Evolutionary conservation across 2,888 invertebrate species (phyloP), one percentile per base, ranked within the genome.

Genomic region (Cephus rjabovi): DNA sequence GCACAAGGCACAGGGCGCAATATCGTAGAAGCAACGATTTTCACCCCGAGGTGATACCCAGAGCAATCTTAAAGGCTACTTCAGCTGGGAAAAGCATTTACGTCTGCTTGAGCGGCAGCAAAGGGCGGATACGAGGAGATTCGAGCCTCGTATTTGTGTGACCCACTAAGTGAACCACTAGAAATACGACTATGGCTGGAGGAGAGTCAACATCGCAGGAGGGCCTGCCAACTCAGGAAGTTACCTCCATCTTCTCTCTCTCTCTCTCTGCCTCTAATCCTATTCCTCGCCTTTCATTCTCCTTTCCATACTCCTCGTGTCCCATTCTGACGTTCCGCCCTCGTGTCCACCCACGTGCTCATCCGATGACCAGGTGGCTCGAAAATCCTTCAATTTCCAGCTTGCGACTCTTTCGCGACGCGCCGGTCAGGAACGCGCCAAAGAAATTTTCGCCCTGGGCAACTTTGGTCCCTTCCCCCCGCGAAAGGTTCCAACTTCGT

Each of bases 21-120:
- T 85, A 87, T 83, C 81, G 83, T 80, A 81, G 75, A 75, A 77
- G 81, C 81, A 81, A 83, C 84, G 85, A 87, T 86, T 85, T 81
- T 79, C 77, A 78, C 79, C 79, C 73, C 73, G 79, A 75, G 78
- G 34, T 77, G 79, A 82, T 82, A 84, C 82, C 79, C 80, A 81
- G 81, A 83, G 83, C 83, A 83, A 82, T 83, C 83, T 85, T 80
- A 82, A 84, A 85, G 81, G 81, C 82, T 82, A 81, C 75, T 77
- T 81, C 79, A 78, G 77, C 81, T 82, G 83, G 80, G 77, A 81
- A 78, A 80, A 81, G 81, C 69, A 75, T 84, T 73, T 75, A 71
- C 71, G 79, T 80, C 75, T 83, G 79, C 82, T 85, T 79, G 80
- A 81, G 81, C 78, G 81, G 76, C 81, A 77, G 83, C 81, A 81